Conservation (phyloP, 2,797 vertebrate genomes). For the Epinephelus coioides region DNA sequence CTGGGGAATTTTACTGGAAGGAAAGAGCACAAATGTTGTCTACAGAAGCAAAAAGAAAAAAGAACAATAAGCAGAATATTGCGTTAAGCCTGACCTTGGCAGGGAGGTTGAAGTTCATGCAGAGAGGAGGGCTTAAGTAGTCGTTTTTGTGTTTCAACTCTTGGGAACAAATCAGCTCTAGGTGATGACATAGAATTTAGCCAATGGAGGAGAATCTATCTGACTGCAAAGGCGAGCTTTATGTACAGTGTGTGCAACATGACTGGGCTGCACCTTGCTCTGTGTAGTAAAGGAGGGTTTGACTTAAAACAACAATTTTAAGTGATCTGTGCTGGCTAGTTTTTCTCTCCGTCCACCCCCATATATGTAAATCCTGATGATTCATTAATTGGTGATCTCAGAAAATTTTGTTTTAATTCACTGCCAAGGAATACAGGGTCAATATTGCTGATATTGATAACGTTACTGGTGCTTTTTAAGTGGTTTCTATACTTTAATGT, state of each 20-base stretch:
- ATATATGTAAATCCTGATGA: background rate
- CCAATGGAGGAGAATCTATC: background rate
- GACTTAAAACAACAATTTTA: background rate
- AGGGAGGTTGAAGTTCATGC: constrained; percentile 23
- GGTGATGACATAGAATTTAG: constrained; percentile 3
- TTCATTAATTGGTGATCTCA: background rate
- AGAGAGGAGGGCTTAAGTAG: background rate
- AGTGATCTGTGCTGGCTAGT: background rate
- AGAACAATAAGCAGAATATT: constrained; percentile 12
- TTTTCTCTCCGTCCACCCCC: background rate
- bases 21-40: constrained; percentile 34
- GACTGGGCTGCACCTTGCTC: no score
- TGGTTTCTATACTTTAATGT: background rate
- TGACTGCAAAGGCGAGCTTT: background rate
- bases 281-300: background rate
- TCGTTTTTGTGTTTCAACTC: background rate
- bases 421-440: no score
- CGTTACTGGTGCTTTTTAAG: no score
- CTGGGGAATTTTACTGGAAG: constrained; percentile 34
- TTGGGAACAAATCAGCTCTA: background rate
- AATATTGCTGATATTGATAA: no score
- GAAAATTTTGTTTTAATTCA: no score
- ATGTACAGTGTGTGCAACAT: background rate
- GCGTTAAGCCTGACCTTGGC: constrained; percentile 27
- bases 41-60: constrained; percentile 19